Conservation (phyloP, 23 tunicate species). For the Trididemnum nubilum region DNA sequence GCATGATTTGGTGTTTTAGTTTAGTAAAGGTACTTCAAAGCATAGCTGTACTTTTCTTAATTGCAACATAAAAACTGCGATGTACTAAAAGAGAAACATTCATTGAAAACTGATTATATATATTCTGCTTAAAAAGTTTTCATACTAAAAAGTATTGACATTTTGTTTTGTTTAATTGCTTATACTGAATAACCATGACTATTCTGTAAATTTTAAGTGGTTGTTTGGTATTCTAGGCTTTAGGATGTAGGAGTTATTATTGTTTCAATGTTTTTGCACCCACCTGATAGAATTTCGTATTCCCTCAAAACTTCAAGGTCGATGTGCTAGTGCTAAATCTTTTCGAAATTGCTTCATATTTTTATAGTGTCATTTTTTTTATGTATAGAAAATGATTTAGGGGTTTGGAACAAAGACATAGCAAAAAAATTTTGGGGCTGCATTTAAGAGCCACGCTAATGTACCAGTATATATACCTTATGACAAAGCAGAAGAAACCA, state of each 20-base stretch:
- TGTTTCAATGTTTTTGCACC: background rate
- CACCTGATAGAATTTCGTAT: background rate
- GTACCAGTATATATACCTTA: too few relatives aligned
- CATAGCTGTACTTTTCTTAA: background rate
- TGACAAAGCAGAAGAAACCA: too few relatives aligned
- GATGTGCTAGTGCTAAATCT: background rate
- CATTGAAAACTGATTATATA: background rate
- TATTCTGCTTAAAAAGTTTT: background rate
- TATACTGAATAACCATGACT: too few relatives aligned
- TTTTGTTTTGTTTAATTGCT: too few relatives aligned
- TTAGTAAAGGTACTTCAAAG: background rate
- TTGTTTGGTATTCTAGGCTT: too few relatives aligned
- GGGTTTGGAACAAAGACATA: too few relatives aligned
- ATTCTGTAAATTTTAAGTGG: too few relatives aligned
- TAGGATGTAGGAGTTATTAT: background rate
- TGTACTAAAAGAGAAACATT: background rate
- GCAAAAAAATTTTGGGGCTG: too few relatives aligned
- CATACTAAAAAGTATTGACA: too few relatives aligned
- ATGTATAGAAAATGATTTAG: background rate
- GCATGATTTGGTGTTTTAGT: background rate
- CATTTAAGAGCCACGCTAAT: too few relatives aligned
- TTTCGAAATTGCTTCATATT: background rate
- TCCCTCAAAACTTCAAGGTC: background rate
- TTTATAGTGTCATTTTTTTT: background rate
- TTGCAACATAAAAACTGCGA: too few relatives aligned